These are phyloP conservation scores for Halictus rubicundus DNA, from an alignment of 1,140 invertebrate species.

Conservation along the genomic window DNA sequence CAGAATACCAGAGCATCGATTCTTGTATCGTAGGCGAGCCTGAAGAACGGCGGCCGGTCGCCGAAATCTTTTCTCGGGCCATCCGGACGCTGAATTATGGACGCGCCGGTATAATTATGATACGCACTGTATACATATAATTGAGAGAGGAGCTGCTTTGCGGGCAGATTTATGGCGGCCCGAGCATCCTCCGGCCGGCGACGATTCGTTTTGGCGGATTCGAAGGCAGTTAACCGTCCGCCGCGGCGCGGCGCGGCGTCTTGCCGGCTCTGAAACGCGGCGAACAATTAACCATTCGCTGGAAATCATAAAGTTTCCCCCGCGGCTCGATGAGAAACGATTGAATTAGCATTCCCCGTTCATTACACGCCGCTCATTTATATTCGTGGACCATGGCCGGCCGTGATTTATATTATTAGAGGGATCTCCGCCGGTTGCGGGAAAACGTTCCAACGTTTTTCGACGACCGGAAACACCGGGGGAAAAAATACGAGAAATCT, in stretches of 20 bases:
- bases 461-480: too few species aligned
- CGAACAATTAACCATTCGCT: slow-evolving; percentile 8
- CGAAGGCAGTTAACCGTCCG: neutral
- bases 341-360: slow-evolving; percentile 11
- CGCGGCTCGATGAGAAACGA: neutral
- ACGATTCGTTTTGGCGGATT: neutral
- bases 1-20: too few species aligned
- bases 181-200: neutral
- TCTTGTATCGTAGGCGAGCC: too few species aligned
- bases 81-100: too few species aligned
- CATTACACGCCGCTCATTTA: slow-evolving; percentile 29
- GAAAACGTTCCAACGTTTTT: too few species aligned
- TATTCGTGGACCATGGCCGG: slow-evolving; percentile 16
- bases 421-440: too few species aligned
- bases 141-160: neutral
- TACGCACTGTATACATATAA: neutral
- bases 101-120: too few species aligned
- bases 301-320: neutral
- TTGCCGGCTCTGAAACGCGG: too few species aligned
- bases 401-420: slow-evolving; percentile 20
- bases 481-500: too few species aligned
- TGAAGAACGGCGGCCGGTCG: too few species aligned
- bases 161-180: slow-evolving; percentile 10
- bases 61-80: too few species aligned
- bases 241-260: too few species aligned